Evolutionary conservation across 2,113 vertebrate species (phyloP), one percentile per base, ranked within the genome.

Genomic region (Leptodactylus fuscus): DNA sequence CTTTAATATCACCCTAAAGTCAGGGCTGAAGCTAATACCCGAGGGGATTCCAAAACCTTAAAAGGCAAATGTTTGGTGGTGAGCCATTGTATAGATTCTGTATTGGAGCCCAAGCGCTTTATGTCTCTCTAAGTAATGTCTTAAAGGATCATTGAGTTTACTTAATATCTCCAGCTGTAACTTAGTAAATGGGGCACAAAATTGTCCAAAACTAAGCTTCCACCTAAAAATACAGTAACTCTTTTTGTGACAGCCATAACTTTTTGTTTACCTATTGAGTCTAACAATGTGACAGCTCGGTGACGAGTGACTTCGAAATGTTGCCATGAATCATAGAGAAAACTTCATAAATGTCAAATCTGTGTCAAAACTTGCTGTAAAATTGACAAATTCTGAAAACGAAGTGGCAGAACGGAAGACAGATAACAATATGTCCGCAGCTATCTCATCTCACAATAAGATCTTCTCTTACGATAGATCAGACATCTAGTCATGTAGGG

Each of bases 321-420:
- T 34, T 16, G 60, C 4, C 29, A 7, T 32, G 27, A 29, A 62
- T 10, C 58, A 62, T 62, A 3, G 27, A 29, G 13, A 65, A 65
- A 65, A 65, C 60, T 16, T 65, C 13, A 34, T 65, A 65, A 65
- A 65, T 27, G 55, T 60, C 55, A 55, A 22, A 55, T 55, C 20
- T n/a, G 5, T 62, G 58, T 62, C 58, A 65, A 65, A 65, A 65
- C 60, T 65, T 65, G 60, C 60, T 65, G 60, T 65, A 65, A 65
- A 65, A 62, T 27, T 62, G 58, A 62, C n/a, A 32, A 32, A 32
- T 65, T 27, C 60, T 15, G 27, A 65, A 65, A 65, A 29, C 11
- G 7, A 32, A 32, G 13, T 16, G 29, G 11, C 60, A 65, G 60
- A 13, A 65, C 5, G 18, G 60, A 27, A 65, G 60, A 65, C 27